Base-by-base conservation (phyloP, 2,888 invertebrate genomes). In the Polydrusus pterygomalis region DNA sequence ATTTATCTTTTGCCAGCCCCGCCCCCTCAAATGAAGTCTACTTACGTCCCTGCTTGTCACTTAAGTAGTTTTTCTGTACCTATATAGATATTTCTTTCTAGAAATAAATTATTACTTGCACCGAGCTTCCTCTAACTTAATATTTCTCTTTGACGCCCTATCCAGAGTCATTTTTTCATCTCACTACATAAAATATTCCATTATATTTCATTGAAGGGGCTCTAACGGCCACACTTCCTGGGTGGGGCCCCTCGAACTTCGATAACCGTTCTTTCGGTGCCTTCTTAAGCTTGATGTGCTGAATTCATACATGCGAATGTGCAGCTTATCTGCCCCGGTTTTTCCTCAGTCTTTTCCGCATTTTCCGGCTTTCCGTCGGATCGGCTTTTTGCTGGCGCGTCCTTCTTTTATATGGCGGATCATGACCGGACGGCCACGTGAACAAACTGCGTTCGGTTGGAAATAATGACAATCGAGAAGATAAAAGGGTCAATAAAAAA, bases 301-400 rank as follows among this genome's bases (percentile, higher is more conserved):
- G 91, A 91, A 91, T 91, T 90, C 91, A 91, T 91, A 91, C 91
- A 91, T 91, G 91, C 90, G 90, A 91, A 91, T 88, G 87, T 84
- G 87, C 84, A 82, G 87, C 87, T 88, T 88, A 87, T 87, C 87
- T 82, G 78, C 78, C 82, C 65, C 5, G 64, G 74, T 65, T 70
- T 75, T 75, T 70, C 65, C 51, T 17, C 43, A 34, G 74, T 56
- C 70, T 72, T 71, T 74, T 74, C 70, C 70, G 70, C 60, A 68
- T 74, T 77, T 77, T 74, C 77, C 54, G 70, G 64, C 60, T 68
- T 75, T 70, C 56, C 69, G 40, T 17, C 20, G 70, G 38, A 56
- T 58, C 63, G 54, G 34, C 63, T 70, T 63, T 70, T 70, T 63
- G 54, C 49, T 58, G 43, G 43, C 40, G n/a, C 20, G 56, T 60